Evolutionary conservation across 2,113 vertebrate species (phyloP).

Genomic region (Chaetura pelagica): DNA sequence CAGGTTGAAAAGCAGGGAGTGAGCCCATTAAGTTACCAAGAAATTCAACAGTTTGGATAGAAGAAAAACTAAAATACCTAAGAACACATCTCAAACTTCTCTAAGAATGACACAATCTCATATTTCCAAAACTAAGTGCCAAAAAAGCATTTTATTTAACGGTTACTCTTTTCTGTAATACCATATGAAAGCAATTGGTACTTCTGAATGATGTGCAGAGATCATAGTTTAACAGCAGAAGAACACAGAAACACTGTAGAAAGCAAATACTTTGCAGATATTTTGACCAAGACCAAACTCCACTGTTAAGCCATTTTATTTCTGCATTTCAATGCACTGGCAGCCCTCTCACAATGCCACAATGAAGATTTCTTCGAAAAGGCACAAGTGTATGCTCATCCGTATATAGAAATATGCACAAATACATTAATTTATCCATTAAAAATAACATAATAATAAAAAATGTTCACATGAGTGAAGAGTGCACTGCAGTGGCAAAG

Average conservation of each 20-base stretch:
- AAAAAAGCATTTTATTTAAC: not conserved
- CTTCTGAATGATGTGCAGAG: not conserved
- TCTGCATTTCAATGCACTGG: not conserved
- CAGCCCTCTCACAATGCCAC: not conserved
- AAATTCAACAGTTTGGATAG: not conserved
- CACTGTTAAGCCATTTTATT: not conserved
- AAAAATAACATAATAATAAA: not conserved
- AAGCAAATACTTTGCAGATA: not conserved
- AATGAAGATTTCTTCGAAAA: not conserved
- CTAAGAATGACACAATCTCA: not conserved
- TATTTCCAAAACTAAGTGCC: not conserved
- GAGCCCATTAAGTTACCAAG: not conserved
- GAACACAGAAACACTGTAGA: not conserved
- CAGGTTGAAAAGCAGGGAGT: not conserved
- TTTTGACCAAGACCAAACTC: not conserved
- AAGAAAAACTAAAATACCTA: not conserved
- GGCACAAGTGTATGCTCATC: not conserved
- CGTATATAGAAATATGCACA: not conserved
- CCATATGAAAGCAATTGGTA: slow-evolving; percentile 7
- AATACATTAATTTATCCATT: not conserved
- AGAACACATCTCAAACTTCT: not conserved
- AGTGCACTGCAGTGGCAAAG: too few species aligned
- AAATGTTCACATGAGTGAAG: not conserved
- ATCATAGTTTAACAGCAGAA: not conserved
- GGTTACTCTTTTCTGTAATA: not conserved